Base-by-base conservation (phyloP, 1,140 invertebrate species). In the Cherax quadricarinatus region DNA sequence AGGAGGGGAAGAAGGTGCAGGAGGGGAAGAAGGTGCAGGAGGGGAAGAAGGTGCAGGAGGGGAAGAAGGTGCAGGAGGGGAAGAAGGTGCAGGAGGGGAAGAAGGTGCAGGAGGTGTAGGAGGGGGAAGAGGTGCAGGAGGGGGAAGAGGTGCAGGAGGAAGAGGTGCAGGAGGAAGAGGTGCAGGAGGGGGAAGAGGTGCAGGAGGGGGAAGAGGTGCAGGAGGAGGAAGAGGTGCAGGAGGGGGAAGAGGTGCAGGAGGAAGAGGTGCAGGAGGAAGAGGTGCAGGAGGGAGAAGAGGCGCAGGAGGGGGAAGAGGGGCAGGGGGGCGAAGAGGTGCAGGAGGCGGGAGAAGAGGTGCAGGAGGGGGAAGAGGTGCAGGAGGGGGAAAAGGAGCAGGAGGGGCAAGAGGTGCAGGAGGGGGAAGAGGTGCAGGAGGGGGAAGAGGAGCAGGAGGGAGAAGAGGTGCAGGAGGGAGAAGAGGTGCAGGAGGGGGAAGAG, bases 121-220 rank as follows among this genome's bases (percentile, higher is more conserved):
- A 12, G 53, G 53, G 53, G 53, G 53, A 12, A 12, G 53, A 57
- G 4, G 53, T 12, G 53, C 6, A 12, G 49, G 80, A 5, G 80
- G 80, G 49, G 49, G 80, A 3, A 12, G 0, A 9, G 53, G 53
- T 57, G n/a, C n/a, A n/a, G n/a, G n/a, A n/a, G n/a, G n/a, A n/a
- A n/a, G n/a, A n/a, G n/a, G n/a, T n/a, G n/a, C n/a, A n/a, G n/a
- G n/a, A n/a, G n/a, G n/a, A n/a, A n/a, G n/a, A n/a, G n/a, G n/a
- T n/a, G n/a, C n/a, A n/a, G n/a, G n/a, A n/a, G n/a, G n/a, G n/a
- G n/a, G n/a, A n/a, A n/a, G 18, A n/a, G 53, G 91, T 66, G 73
- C 24, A 49, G 75, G 62, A 48, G 57, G 92, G 49, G 48, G 62
- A 41, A 57, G 78, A 75, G 21, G 49, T 53, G 60, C 75, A 81